Conservation (phyloP, 2,113 vertebrate genomes). For the Oxygymnocypris stewartii region DNA sequence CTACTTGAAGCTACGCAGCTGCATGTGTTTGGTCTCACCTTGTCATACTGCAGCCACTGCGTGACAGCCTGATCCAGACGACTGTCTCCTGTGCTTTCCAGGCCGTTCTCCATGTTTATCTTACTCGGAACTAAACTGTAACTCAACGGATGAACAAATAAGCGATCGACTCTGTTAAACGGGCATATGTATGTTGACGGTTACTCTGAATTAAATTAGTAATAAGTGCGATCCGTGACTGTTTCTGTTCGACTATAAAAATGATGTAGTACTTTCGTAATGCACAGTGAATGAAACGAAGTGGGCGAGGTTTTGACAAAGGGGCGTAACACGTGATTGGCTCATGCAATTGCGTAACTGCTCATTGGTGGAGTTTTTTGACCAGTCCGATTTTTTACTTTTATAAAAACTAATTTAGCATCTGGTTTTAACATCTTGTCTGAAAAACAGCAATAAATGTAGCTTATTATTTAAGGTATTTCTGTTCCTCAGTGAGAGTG, state of each 20-base stretch:
- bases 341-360: background rate
- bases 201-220: background rate
- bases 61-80: constrained; percentile 70
- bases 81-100: constrained; percentile 57
- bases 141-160: background rate
- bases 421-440: too few species aligned
- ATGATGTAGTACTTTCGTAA: background rate
- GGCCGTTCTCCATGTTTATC: constrained; percentile 60
- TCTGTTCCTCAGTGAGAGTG: background rate
- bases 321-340: background rate
- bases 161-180: background rate
- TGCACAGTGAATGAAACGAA: background rate
- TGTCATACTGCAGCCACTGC: constrained; percentile 83
- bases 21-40: constrained; percentile 72
- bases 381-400: background rate
- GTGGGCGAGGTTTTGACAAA: background rate
- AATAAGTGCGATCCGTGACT: background rate
- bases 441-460: too few species aligned
- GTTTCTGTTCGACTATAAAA: background rate
- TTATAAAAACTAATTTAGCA: background rate
- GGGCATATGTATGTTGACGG: background rate
- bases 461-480: background rate
- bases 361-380: background rate
- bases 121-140: background rate
- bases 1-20: background rate